These are phyloP conservation scores for Nothoprocta pentlandii DNA, from an alignment of 2,113 vertebrate species.

Conservation along the genomic window DNA sequence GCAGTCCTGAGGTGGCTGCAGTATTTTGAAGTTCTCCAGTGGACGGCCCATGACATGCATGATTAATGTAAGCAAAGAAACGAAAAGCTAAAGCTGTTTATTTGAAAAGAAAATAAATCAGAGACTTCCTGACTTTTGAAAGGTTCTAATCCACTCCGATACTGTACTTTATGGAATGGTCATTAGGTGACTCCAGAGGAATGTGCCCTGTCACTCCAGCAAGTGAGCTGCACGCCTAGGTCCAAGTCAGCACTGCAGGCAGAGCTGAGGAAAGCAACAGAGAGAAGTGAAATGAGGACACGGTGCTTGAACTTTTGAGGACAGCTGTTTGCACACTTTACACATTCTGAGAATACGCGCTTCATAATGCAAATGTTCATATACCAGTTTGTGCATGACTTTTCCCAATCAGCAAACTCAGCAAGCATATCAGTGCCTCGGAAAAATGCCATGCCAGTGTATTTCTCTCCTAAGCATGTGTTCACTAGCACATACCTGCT, in stretches of 20 bases:
- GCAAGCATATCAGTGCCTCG: accelerated
- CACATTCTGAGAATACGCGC: not conserved
- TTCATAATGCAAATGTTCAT: not conserved
- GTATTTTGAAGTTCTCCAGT: not conserved
- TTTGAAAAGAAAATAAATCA: not conserved
- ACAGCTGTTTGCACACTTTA: not conserved
- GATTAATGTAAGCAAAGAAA: not conserved
- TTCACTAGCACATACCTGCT: not conserved
- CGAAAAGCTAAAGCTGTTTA: conserved; percentile 12
- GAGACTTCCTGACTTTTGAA: conserved; percentile 27
- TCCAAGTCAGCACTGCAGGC: not conserved
- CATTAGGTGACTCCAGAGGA: not conserved
- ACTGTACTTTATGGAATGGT: not conserved
- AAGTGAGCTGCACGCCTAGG: accelerated
- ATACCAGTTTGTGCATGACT: not conserved
- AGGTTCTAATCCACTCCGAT: not conserved
- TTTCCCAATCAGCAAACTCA: not conserved
- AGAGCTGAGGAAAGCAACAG: not conserved
- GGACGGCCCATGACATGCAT: not conserved
- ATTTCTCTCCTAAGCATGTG: not conserved
- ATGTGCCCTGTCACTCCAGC: not conserved
- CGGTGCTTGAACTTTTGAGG: not conserved
- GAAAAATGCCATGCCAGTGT: not conserved
- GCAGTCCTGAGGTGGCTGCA: not conserved
- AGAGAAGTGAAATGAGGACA: not conserved